These are phyloP conservation scores for Siniperca undulata DNA, from an alignment of 2,797 vertebrate genomes.

Conservation along the genomic window DNA sequence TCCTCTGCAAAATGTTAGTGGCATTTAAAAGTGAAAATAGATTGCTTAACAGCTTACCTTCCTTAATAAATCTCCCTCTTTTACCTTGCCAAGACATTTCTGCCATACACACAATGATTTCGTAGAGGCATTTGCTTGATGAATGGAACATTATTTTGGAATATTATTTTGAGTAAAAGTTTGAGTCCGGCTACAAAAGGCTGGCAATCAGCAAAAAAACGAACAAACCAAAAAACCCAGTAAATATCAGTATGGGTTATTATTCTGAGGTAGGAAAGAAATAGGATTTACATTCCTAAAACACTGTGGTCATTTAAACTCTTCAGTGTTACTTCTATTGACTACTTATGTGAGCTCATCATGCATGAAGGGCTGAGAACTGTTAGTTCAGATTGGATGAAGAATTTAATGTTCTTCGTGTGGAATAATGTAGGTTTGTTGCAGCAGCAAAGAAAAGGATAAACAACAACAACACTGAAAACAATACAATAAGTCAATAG, in stretches of 20 bases:
- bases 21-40: constrained; percentile 39
- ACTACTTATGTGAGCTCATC: constrained; percentile 4
- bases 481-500: neutral
- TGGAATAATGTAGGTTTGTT: neutral
- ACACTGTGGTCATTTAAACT: neutral
- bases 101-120: neutral
- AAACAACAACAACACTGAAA: neutral
- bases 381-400: neutral
- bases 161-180: neutral
- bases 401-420: neutral
- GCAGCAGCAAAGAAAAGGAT: neutral
- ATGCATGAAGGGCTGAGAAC: neutral
- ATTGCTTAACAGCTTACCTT: constrained; percentile 18
- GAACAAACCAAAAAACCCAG: neutral
- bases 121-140: constrained; percentile 9
- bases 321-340: neutral
- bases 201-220: neutral
- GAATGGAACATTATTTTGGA: neutral
- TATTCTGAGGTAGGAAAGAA: neutral
- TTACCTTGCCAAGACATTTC: constrained; percentile 17
- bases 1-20: constrained; percentile 27
- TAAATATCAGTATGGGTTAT: constrained; percentile 11
- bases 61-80: constrained; percentile 8
- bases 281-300: neutral
- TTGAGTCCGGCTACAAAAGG: neutral